phyloP scores from a whole-genome alignment of 37 sponge, comb jelly and placozoan genomes.

The Axinella damicornis region DNA sequence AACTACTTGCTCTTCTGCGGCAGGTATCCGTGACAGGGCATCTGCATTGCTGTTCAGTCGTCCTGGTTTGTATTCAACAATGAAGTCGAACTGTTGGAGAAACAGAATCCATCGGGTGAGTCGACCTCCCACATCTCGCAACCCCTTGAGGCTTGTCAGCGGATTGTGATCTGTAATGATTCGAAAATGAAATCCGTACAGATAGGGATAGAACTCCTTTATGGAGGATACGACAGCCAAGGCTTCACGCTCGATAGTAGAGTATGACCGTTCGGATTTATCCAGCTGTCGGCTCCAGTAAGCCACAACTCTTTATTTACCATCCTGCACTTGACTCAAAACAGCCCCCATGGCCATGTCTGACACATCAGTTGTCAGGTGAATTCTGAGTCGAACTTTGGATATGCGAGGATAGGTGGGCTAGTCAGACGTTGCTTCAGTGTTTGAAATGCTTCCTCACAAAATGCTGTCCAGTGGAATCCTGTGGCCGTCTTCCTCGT shows the following conservation, averaged over 20 bases:
- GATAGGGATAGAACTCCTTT: constrained; percentile 49
- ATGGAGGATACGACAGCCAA: constrained; percentile 40
- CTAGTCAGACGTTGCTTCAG: constrained; percentile 28
- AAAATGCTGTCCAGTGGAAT: constrained; percentile 20
- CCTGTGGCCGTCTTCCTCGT: constrained; percentile 10
- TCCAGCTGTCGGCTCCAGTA: constrained; percentile 44
- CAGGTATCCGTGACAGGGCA: constrained; percentile 13
- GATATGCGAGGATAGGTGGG: constrained; percentile 38
- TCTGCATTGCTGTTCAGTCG: constrained; percentile 40
- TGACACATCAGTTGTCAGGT: constrained; percentile 40
- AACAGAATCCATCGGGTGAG: constrained; percentile 16
- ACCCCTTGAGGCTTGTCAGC: background rate
- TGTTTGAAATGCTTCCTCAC: constrained; percentile 38
- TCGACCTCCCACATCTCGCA: background rate
- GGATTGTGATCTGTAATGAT: constrained; percentile 43
- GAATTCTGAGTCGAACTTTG: constrained; percentile 26
- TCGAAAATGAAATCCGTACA: constrained; percentile 36
- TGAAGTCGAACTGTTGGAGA: constrained; percentile 48
- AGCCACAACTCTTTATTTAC: constrained; percentile 35
- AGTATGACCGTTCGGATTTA: constrained; percentile 50
- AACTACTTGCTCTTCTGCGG: background rate
- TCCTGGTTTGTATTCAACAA: constrained; percentile 34
- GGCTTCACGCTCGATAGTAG: constrained; percentile 43
- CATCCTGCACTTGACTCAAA: constrained; percentile 40
- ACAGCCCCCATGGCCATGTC: constrained; percentile 49